Evolutionary conservation across 2,888 invertebrate species (phyloP).

Genomic region (Notodonta ziczac): DNA sequence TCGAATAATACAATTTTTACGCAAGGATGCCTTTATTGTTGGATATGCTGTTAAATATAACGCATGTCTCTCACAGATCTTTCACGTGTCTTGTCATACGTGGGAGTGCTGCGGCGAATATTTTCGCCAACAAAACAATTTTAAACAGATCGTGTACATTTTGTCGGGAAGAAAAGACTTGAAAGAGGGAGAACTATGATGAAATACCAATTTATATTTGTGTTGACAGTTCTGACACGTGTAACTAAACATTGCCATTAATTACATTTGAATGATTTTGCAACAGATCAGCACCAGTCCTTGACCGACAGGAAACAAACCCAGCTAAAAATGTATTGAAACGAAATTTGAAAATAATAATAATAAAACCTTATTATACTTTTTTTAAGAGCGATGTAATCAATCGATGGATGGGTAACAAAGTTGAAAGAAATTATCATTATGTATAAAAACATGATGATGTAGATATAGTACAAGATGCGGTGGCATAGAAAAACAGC

Average conservation of each 20-base stretch:
- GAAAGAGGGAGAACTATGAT: slow-evolving; percentile 5
- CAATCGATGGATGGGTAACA: no score
- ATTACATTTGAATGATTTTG: neutral
- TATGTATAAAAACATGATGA: neutral
- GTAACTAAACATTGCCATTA: slow-evolving; percentile 1
- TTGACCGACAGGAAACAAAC: neutral
- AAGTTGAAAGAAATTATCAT: neutral
- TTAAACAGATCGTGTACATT: neutral
- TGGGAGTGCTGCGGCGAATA: slow-evolving; percentile 1
- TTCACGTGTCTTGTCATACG: slow-evolving; percentile 2
- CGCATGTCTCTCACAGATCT: slow-evolving; percentile 7
- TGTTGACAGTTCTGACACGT: slow-evolving; percentile 7
- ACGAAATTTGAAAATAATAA: neutral
- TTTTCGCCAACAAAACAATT: neutral
- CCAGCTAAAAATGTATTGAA: neutral
- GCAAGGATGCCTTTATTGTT: slow-evolving; percentile 18
- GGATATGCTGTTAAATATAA: slow-evolving; percentile 14
- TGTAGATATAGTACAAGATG: slow-evolving; percentile 23
- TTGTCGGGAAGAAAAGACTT: neutral
- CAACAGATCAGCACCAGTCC: neutral
- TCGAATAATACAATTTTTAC: slow-evolving; percentile 25
- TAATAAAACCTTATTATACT: neutral
- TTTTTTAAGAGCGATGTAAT: no score
- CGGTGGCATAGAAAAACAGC: slow-evolving; percentile 56
- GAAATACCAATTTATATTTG: neutral